These are phyloP conservation scores for Sarcophaga subvicina DNA, from an alignment of 2,888 invertebrate species.

Conservation along the genomic window DNA sequence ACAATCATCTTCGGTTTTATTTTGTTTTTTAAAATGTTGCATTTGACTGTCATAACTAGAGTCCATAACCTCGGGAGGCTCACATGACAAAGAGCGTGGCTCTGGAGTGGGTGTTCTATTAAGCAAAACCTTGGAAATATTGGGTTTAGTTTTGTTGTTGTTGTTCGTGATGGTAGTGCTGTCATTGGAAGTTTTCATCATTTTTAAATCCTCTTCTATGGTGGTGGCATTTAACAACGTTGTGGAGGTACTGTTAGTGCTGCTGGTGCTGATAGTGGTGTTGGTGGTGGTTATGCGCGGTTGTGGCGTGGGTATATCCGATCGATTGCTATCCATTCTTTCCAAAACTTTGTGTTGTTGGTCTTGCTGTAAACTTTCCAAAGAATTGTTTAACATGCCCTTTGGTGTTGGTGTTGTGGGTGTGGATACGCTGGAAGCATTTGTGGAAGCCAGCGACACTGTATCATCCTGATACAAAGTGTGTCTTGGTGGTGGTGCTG, in stretches of 20 bases:
- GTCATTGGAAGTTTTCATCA: conserved; percentile 12
- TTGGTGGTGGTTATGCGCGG: conserved; percentile 74
- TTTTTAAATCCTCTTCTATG: conserved; percentile 45
- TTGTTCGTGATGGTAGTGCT: not conserved
- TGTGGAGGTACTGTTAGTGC: conserved; percentile 60
- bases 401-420: conserved; percentile 54
- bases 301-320: conserved; percentile 74
- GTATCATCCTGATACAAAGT: conserved; percentile 70
- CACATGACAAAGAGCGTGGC: conserved; percentile 74
- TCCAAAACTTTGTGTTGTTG: conserved; percentile 1
- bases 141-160: conserved; percentile 64
- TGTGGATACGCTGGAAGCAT: conserved; percentile 68
- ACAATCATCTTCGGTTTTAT: conserved; percentile 74
- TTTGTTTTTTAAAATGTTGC: conserved; percentile 46
- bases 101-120: conserved; percentile 79
- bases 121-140: conserved; percentile 78
- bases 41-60: conserved; percentile 53
- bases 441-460: conserved; percentile 74
- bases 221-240: conserved; percentile 66
- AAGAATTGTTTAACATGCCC: not conserved
- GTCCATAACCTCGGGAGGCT: conserved; percentile 57
- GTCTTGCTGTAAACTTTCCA: conserved; percentile 10
- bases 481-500: conserved; percentile 77
- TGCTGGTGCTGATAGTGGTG: too few species aligned
- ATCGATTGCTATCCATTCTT: not conserved